Percentiles rank a stretch among this genome's conserved stretches.
Evolutionary conservation across 2,888 invertebrate species (phyloP).

Genomic region (Cryptocephalus primarius): DNA sequence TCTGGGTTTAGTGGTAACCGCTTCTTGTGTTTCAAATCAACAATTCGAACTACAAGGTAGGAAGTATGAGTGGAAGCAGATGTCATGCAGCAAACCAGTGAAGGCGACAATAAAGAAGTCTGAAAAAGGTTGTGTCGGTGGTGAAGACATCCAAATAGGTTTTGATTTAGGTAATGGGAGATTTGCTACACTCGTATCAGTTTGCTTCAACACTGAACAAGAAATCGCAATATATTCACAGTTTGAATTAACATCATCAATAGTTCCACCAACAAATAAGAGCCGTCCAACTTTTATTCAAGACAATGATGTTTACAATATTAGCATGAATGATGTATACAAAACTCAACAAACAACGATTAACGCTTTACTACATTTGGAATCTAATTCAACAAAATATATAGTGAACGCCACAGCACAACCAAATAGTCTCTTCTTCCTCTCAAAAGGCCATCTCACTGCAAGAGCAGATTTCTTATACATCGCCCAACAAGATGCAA

Average conservation of each 20-base stretch:
- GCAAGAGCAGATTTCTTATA: conserved; percentile 53
- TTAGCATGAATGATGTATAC: conserved; percentile 24
- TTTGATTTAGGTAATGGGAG: conserved; percentile 2
- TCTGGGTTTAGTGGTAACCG: too few relatives aligned
- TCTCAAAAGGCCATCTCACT: conserved; percentile 50
- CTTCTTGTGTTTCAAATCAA: too few relatives aligned
- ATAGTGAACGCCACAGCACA: too few relatives aligned
- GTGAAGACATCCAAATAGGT: conserved; percentile 40
- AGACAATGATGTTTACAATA: conserved; percentile 38
- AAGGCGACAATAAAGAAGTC: too few relatives aligned
- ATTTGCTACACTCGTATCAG: conserved; percentile 2
- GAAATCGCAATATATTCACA: conserved; percentile 44
- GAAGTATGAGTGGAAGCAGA: too few relatives aligned
- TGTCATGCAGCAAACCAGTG: too few relatives aligned
- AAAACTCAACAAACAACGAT: conserved; percentile 22
- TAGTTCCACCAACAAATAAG: conserved; percentile 38
- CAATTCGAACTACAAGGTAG: too few relatives aligned
- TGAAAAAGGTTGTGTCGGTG: too few relatives aligned
- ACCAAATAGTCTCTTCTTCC: conserved; percentile 20
- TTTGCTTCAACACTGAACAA: conserved; percentile 42
- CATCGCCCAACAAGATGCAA: conserved; percentile 45
- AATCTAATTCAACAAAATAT: too few relatives aligned
- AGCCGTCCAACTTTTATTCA: conserved; percentile 35
- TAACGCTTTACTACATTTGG: conserved; percentile 23
- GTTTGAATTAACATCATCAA: conserved; percentile 35